Conservation (phyloP, 2,888 invertebrate genomes). For the Nemotelus pantherinus region DNA sequence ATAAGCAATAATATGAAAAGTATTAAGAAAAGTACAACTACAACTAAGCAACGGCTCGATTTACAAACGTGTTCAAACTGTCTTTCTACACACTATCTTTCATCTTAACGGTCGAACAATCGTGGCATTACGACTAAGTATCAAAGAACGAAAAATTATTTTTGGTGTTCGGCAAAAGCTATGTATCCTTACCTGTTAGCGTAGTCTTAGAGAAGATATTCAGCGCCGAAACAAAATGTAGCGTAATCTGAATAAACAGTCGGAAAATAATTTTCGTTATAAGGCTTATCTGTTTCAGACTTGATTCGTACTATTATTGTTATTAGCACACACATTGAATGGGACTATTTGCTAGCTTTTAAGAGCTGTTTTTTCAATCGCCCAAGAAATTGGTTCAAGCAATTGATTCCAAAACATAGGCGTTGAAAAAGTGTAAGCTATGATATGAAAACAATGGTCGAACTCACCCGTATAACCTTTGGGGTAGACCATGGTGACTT, state of each 20-base stretch:
- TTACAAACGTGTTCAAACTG: not conserved
- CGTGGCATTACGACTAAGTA: slow-evolving; percentile 25
- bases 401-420: no score
- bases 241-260: slow-evolving; percentile 65
- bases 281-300: slow-evolving; percentile 36
- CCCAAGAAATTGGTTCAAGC: not conserved
- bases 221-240: slow-evolving; percentile 66
- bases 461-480: slow-evolving; percentile 81
- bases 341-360: not conserved
- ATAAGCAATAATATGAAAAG: slow-evolving; percentile 39
- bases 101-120: not conserved
- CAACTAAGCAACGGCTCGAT: slow-evolving; percentile 42
- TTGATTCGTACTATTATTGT: slow-evolving; percentile 49
- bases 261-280: slow-evolving; percentile 58
- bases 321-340: slow-evolving; percentile 63
- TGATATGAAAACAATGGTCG: not conserved
- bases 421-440: no score
- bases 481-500: slow-evolving; percentile 74
- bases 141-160: slow-evolving; percentile 50
- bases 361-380: not conserved
- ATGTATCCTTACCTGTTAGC: slow-evolving; percentile 52
- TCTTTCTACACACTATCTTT: not conserved
- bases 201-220: slow-evolving; percentile 65
- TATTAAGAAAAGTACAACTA: slow-evolving; percentile 29
- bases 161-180: slow-evolving; percentile 51